A percentile compares a stretch with the other conserved stretches of the same genome.
These are phyloP conservation scores for Morinoia aosen DNA, from an alignment of 2,888 invertebrate species.

Conservation along the genomic window DNA sequence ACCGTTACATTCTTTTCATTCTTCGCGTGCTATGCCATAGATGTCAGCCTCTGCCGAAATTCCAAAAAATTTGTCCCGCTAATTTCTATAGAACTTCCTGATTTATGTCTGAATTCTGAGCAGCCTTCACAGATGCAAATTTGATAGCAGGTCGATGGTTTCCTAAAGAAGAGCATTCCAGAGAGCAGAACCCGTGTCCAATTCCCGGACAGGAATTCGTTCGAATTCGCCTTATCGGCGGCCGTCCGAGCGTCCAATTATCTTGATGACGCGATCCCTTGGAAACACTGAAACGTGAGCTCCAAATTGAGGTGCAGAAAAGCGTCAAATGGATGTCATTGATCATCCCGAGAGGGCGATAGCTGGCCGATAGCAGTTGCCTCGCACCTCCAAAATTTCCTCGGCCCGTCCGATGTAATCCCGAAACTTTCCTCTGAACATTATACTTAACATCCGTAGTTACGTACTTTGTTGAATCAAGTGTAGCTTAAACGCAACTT, in stretches of 20 bases:
- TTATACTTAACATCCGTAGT: background rate
- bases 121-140: constrained; percentile 47
- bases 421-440: background rate
- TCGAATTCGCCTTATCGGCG: constrained; percentile 50
- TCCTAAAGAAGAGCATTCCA: constrained; percentile 39
- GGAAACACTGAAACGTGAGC: constrained; percentile 27
- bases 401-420: background rate
- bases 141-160: constrained; percentile 35
- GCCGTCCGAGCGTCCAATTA: constrained; percentile 33
- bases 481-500: background rate
- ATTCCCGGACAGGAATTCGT: constrained; percentile 51
- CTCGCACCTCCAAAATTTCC: background rate
- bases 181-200: constrained; percentile 20
- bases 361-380: background rate
- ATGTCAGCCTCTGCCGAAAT: background rate
- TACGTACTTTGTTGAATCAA: background rate
- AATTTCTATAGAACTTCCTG: background rate
- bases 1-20: background rate
- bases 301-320: background rate
- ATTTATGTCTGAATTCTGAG: constrained; percentile 1
- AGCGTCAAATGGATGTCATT: constrained; percentile 32
- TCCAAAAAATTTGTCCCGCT: background rate
- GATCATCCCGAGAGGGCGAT: constrained; percentile 24
- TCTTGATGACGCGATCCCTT: constrained; percentile 43
- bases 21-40: background rate